phyloP scores from a whole-genome alignment of 2,888 invertebrate genomes.

The Acanthosepion pharaonis region DNA sequence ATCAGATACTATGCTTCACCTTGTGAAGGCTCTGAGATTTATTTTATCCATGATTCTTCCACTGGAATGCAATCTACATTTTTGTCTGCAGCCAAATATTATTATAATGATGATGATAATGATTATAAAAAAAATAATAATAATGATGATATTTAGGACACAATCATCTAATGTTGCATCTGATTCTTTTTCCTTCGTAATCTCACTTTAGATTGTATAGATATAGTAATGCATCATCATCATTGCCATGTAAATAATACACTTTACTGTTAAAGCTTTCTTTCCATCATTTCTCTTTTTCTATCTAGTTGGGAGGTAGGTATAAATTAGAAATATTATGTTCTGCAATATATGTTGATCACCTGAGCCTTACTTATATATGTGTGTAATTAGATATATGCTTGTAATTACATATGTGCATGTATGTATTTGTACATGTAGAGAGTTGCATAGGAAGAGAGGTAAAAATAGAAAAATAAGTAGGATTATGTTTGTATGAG shows the following conservation, averaged over 20 bases:
- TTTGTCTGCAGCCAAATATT: no score
- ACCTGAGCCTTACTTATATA: background rate
- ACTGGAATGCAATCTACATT: background rate
- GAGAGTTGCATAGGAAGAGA: background rate
- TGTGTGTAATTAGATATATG: background rate
- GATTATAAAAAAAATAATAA: no score
- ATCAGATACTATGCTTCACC: background rate
- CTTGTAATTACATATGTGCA: background rate
- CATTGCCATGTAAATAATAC: background rate
- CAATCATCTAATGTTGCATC: background rate
- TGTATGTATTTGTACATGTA: background rate
- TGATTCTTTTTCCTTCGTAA: background rate
- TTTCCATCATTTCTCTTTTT: background rate
- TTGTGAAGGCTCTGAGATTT: background rate
- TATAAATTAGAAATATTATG: constrained; percentile 33
- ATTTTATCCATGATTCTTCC: background rate
- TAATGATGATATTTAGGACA: no score
- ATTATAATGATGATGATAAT: no score
- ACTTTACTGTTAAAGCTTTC: background rate
- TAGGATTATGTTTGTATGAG: background rate
- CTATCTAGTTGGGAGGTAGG: background rate
- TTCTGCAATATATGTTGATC: background rate
- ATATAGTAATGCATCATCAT: constrained; percentile 16
- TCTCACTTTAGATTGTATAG: background rate
- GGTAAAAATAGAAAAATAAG: background rate